phyloP scores from a whole-genome alignment of 2,113 vertebrate species.

The Ciconia maguari region DNA sequence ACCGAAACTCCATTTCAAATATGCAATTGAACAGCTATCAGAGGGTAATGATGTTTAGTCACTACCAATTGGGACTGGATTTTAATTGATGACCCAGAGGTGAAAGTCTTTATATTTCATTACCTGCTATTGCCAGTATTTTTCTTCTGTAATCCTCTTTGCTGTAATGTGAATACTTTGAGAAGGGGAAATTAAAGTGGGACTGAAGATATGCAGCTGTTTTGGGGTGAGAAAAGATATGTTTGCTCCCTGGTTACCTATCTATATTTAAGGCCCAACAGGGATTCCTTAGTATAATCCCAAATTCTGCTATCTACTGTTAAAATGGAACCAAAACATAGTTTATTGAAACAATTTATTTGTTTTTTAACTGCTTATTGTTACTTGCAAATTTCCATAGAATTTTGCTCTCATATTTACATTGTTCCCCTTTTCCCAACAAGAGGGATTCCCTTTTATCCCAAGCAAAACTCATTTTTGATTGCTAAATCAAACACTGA shows the following conservation, averaged over 20 bases:
- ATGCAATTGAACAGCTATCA: not conserved
- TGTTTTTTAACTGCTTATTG: not conserved
- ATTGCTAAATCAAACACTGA: not conserved
- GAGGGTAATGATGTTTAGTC: constrained; percentile 40
- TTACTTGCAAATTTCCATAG: not conserved
- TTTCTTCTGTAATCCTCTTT: not conserved
- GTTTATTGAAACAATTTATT: not conserved
- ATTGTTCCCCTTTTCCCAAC: not conserved
- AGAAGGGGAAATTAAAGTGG: not conserved
- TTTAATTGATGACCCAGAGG: constrained; percentile 60
- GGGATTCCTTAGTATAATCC: not conserved
- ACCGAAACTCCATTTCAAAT: not conserved
- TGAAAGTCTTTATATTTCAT: constrained; percentile 50
- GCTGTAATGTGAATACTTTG: not conserved
- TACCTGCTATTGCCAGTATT: not conserved
- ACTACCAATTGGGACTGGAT: constrained; percentile 40
- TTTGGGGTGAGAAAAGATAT: not conserved
- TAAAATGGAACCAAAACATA: not conserved
- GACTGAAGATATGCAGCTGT: not conserved
- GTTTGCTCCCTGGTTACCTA: not conserved
- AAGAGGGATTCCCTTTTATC: not conserved
- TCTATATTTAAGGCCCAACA: not conserved
- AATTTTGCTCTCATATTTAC: not conserved
- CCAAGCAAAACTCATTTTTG: not conserved
- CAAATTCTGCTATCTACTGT: not conserved